Evolutionary conservation across 1,140 invertebrate genomes (phyloP), one percentile per base, ranked within the genome.

Genomic region (Onthophagus taurus): DNA sequence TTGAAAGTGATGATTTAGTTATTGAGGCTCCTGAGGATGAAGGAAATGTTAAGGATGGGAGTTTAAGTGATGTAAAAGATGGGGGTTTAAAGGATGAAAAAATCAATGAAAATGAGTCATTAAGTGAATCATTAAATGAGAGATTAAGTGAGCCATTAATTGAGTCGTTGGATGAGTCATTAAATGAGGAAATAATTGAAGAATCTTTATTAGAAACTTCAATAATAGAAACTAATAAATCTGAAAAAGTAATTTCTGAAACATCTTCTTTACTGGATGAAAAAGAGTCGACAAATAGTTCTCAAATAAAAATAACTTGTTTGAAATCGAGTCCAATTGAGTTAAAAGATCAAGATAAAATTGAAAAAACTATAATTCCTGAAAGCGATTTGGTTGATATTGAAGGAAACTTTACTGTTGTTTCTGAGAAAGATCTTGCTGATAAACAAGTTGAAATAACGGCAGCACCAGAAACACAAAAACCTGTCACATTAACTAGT

Each of bases 391-490:
- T 55, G 26, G 53, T 57, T 14, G 42, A 53, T 6, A 59, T 60
- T 13, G 52, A 59, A 24, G 53, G 52, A 14, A 59, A 60, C 43
- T 50, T 61, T 20, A 64, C 60, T 1, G 53, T 61, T 21, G 55
- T 64, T n/a, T 53, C 60, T 6, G 58, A 61, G 39, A 53, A 60
- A 38, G 59, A 61, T 44, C 50, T 64, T 29, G 57, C 54, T 3
- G 58, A 64, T 20, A 52, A 54, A 8, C 59, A 64, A 53, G 59
- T 64, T 9, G 61, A 64, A 53, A 59, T 64, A 13, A 57, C 61
- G n/a, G 26, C 50, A 3, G 23, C 33, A 47, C 51, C 43, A 46
- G 48, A 31, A 20, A 21, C 41, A 24, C 51, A 53, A 31, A 60
- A 59, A 46, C 56, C 59, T 0, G 42, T 50, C 9, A 58, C 46